Conservation (phyloP, 2,797 vertebrate species). For the Hirundo rustica region DNA sequence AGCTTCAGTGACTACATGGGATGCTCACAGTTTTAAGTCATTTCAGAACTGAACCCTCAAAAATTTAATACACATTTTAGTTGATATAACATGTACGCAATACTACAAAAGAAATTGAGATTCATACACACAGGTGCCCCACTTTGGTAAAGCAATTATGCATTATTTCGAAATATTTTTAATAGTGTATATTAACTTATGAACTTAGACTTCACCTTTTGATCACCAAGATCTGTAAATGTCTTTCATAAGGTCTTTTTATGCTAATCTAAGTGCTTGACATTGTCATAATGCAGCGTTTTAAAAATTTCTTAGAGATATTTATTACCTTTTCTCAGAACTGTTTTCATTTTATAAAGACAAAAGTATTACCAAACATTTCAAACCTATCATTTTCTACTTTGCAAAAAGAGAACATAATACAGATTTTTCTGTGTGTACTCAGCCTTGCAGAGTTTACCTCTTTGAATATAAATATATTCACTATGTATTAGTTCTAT, state of each 20-base stretch:
- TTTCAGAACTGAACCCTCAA: neutral
- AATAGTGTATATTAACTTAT: neutral
- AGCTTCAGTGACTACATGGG: neutral
- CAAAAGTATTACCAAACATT: neutral
- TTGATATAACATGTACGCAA: accelerated
- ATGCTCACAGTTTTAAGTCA: neutral
- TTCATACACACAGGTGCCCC: accelerated
- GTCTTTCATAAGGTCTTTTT: neutral
- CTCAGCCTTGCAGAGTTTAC: neutral
- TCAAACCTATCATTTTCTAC: neutral
- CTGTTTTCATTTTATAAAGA: neutral
- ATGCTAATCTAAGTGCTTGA: constrained; percentile 19
- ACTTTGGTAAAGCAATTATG: neutral
- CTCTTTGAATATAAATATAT: neutral
- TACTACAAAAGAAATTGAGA: neutral
- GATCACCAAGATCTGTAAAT: constrained; percentile 13
- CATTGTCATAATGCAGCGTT: neutral
- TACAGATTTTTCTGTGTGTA: neutral
- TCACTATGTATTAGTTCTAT: neutral
- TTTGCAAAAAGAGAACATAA: neutral
- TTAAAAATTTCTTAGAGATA: neutral
- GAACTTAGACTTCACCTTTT: neutral
- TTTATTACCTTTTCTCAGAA: neutral
- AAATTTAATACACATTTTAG: neutral
- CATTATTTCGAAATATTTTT: neutral